Conservation (phyloP, 2,888 invertebrate species). For the Opisthograptis luteolata region DNA sequence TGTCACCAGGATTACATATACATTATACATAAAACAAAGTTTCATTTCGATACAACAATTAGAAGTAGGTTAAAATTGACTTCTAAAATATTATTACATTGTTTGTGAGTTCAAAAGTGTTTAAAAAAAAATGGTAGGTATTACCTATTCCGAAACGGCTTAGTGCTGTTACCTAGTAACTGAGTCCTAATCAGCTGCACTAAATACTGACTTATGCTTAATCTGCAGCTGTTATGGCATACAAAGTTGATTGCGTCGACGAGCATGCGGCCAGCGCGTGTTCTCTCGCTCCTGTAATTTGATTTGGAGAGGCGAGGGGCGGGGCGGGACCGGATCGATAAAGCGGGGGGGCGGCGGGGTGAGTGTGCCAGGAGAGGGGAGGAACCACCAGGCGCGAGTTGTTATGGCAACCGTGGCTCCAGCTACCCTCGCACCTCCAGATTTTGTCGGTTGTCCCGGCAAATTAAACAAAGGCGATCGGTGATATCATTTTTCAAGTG, state of each 20-base stretch:
- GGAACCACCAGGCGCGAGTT: constrained; percentile 72
- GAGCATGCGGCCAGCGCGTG: constrained; percentile 36
- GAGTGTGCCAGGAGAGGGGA: constrained; percentile 44
- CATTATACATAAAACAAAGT: too few relatives aligned
- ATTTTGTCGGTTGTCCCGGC: constrained; percentile 78
- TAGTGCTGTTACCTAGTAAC: not conserved
- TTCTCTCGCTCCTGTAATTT: constrained; percentile 75
- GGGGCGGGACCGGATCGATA: constrained; percentile 61
- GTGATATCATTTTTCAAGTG: constrained; percentile 67
- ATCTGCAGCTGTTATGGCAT: constrained; percentile 80
- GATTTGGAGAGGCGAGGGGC: constrained; percentile 79
- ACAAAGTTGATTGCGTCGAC: constrained; percentile 76
- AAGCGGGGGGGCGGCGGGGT: constrained; percentile 40
- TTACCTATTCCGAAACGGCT: not conserved
- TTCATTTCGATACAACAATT: too few relatives aligned
- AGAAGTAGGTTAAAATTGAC: too few relatives aligned
- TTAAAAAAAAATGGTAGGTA: too few relatives aligned
- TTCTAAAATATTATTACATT: too few relatives aligned
- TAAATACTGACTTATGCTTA: too few relatives aligned
- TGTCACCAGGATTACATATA: too few relatives aligned
- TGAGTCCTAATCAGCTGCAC: constrained; percentile 2
- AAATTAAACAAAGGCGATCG: constrained; percentile 80
- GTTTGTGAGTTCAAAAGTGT: too few relatives aligned
- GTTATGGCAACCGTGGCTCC: constrained; percentile 76
- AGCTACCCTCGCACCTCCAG: constrained; percentile 77